Evolutionary conservation across 1,140 invertebrate genomes (phyloP), one percentile per base, ranked within the genome.

Genomic region (Bombus polaris): DNA sequence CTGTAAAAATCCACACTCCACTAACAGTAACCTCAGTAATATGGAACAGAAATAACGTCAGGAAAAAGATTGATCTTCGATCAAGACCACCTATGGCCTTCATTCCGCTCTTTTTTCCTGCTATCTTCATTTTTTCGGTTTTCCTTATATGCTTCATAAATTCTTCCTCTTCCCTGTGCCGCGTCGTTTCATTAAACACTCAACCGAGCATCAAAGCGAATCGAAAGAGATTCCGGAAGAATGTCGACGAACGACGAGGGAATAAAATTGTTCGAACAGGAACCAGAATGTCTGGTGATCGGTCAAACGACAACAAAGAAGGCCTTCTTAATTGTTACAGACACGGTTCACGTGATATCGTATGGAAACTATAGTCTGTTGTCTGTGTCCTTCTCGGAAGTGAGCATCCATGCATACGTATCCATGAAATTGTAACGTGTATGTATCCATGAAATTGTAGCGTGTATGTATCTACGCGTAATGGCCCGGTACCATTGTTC

Each of bases 401-500:
- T 68, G 76, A 90, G 71, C 86, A 90, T 84, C 85, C 88, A 81
- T 65, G 82, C 79, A 72, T 66, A 62, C 28, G 77, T 81, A 79
- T 85, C 85, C 68, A 86, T 70, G 81, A 85, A 81, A 87, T 87
- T 72, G 74, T 82, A 87, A 66, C 80, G 77, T 28, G 57, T 79
- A 44, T 28, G 81, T 81, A 79, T 84, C 81, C 68, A 86, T 70
- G 85, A 85, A 81, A 87, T 87, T 72, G 74, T 82, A 87, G 59
- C 79, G 57, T 57, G 62, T 53, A 68, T 87, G 62, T 78, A 86
- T 74, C 57, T 65, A 66, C 74, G 78, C 79, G 88, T 89, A 89
- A 89, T 83, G 83, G 74, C 76, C 83, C 59, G 57, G 76, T 47
- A 53, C 84, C 32, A 89, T 90, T 90, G 89, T 90, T 82, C 65